A percentile compares a stretch with the other conserved stretches of the same genome.
phyloP scores from a whole-genome alignment of 2,888 invertebrate species.

The Drosophila multiciliata region DNA sequence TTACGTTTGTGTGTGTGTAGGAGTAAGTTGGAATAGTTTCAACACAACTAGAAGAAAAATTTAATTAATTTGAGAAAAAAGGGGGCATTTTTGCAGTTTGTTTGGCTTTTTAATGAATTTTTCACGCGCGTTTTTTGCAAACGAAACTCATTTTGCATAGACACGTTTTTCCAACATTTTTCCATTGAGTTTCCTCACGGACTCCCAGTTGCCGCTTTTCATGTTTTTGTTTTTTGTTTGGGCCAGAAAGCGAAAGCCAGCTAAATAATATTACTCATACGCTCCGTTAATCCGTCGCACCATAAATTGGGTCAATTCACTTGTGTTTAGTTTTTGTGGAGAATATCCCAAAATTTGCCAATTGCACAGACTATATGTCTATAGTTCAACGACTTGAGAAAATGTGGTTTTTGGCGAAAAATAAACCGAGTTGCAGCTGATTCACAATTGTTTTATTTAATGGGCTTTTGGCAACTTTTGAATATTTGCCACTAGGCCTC shows the following conservation, averaged over 20 bases:
- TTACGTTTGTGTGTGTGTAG: constrained; percentile 1
- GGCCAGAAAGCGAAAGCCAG: constrained; percentile 78
- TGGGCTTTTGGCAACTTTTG: constrained; percentile 37
- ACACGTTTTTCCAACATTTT: constrained; percentile 63
- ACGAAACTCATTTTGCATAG: constrained; percentile 77
- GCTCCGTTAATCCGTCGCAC: constrained; percentile 55
- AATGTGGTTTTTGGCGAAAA: constrained; percentile 33
- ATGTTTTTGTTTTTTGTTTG: constrained; percentile 23
- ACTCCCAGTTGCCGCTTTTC: constrained; percentile 20
- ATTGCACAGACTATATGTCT: constrained; percentile 5
- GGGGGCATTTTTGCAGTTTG: constrained; percentile 37
- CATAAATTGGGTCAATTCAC: constrained; percentile 71
- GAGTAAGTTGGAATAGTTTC: constrained; percentile 59
- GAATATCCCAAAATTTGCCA: constrained; percentile 34
- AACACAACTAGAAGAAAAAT: constrained; percentile 27
- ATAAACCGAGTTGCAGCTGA: constrained; percentile 54
- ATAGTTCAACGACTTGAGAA: constrained; percentile 64
- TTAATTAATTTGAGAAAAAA: constrained; percentile 34
- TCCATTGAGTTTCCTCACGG: constrained; percentile 31
- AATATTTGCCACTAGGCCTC: constrained; percentile 41
- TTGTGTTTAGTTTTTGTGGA: constrained; percentile 5
- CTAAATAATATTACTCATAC: constrained; percentile 79
- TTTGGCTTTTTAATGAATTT: constrained; percentile 76
- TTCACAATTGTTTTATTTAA: constrained; percentile 21
- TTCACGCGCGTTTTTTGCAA: constrained; percentile 76